Base-by-base conservation (phyloP, 2,113 vertebrate genomes). In the Pachypanchax playfairii region DNA sequence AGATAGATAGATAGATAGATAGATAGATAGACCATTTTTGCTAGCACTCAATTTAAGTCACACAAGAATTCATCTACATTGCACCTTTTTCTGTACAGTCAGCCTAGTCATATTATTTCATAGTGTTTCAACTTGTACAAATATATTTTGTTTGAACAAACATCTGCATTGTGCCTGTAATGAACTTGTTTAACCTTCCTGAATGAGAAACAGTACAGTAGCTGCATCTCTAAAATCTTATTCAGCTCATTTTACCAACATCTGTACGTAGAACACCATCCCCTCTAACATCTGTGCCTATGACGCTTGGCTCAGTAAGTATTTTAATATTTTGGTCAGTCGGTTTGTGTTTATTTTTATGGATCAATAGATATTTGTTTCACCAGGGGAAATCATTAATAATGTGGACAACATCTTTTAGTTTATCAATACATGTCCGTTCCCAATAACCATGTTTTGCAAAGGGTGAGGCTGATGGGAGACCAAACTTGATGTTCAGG, bases 401-500 rank as follows among this genome's bases (percentile, higher is more conserved):
- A 17, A 36, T 17, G 1, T 0, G 22, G 41, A 22, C 42, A 13
- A 41, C 51, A 20, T 38, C 12, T 20, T 2, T 29, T 1, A 25
- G 5, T 68, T 66, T 39, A 68, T 77, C 50, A 31, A 43, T 55
- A 33, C 1, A 46, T 15, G n/a, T 47, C 31, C 79, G 68, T 64
- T 67, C 53, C 62, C 56, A 64, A 59, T 50, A 62, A 47, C 11
- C 51, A 15, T 61, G 67, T 76, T 73, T 65, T 65, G 58, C 54
- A 14, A 64, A 70, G 46, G 80, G 78, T 21, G 59, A 83, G 67
- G 80, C 69, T 77, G 78, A 83, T 77, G 51, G 72, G 57, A 82
- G 80, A 84, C 72, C 79, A 88, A 90, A 88, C 87, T 87, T 90
- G 82, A 86, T 86, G 84, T 86, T 90, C 74, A 65, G 84, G 74